Evolutionary conservation across 2,888 invertebrate genomes (phyloP).

Genomic region (Plebejus melissa): DNA sequence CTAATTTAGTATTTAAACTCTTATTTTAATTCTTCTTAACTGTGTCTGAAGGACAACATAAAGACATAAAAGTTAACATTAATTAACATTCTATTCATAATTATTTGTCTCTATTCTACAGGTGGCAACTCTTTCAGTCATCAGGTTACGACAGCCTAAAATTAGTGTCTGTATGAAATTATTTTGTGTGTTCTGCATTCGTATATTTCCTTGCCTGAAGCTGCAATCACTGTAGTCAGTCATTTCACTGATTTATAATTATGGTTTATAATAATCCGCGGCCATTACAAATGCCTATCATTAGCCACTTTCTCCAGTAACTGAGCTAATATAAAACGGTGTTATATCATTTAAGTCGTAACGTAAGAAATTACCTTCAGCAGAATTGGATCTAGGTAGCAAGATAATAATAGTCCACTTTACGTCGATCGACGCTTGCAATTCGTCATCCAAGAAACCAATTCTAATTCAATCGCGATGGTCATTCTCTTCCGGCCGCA

Average conservation of each 20-base stretch:
- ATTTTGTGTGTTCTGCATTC: conserved; percentile 6
- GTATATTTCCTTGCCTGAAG: conserved; percentile 11
- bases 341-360: conserved; percentile 20
- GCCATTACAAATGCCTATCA: conserved; percentile 24
- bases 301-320: conserved; percentile 25
- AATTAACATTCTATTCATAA: neutral
- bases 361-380: conserved; percentile 9
- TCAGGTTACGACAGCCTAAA: neutral
- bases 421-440: neutral
- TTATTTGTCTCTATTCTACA: neutral
- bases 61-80: neutral
- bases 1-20: no score
- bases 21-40: neutral
- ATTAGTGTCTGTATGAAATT: neutral
- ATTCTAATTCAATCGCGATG: neutral
- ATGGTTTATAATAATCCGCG: conserved; percentile 21
- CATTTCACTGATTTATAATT: conserved; percentile 23
- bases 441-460: conserved; percentile 7
- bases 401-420: conserved; percentile 3
- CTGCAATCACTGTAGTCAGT: conserved; percentile 5
- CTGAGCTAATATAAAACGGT: conserved; percentile 23
- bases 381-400: conserved; percentile 9
- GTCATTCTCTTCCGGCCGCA: neutral
- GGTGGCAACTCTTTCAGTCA: neutral
- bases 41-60: neutral